Base-by-base conservation (phyloP, 2,888 invertebrate species). In the Drosophila melanocephala region DNA sequence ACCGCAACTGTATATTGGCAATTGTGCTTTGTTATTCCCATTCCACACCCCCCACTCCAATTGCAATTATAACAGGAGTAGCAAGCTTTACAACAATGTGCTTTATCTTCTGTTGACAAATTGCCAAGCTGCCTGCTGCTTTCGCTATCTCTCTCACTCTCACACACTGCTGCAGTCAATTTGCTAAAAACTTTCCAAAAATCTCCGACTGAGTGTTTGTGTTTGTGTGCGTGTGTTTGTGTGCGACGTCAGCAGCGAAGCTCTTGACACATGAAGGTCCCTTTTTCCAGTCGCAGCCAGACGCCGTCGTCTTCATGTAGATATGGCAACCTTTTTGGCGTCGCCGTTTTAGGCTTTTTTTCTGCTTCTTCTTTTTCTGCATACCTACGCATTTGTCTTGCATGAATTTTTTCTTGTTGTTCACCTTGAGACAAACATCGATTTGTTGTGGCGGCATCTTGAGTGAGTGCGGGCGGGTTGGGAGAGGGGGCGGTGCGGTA, bases 351-450 rank as follows among this genome's bases (percentile, higher is more conserved):
- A 58, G 77, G 72, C 71, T 26, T 66, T 63, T 72, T 67, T 72
- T 42, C 9, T n/a, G 39, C 39, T 9, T 19, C 37, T 61, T n/a
- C 32, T 52, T 55, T 26, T n/a, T 73, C 59, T 84, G 64, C 65
- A 75, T 70, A 51, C 58, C 63, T 63, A 83, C 68, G 67, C 72
- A 80, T 68, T 68, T 57, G 47, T 70, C 57, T 33, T 66, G 59
- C 50, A 14, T 52, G 51, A 78, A 76, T 83, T 78, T 85, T 83
- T 67, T 86, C 83, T 87, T 74, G 74, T 76, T 79, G 82, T 83
- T 86, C 81, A 86, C 90, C 86, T 86, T 86, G 86, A 86, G 90
- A 90, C 86, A 76, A 57, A 71, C 90, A 86, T 86, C 87, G 89
- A 86, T 86, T 90, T 86, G 85, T 86, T 88, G 75, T 90, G 86